Percentiles rank a stretch among this genome's conserved stretches.
phyloP scores from a whole-genome alignment of 2,113 vertebrate species.

The Oceanites oceanicus region DNA sequence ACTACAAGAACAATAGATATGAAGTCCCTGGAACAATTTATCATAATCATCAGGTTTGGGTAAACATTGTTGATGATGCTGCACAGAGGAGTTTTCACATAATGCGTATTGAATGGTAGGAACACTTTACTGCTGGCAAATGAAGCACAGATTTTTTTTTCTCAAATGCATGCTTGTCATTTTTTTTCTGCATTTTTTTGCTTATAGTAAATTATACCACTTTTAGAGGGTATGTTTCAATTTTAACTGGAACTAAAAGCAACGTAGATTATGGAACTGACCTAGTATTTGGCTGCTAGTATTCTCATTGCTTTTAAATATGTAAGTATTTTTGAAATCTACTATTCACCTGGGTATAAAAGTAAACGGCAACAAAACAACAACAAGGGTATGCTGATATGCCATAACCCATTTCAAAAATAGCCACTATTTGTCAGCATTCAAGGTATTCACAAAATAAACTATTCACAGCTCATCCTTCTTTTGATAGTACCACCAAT shows the following conservation, averaged over 20 bases:
- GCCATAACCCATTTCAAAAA: neutral
- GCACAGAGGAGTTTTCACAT: neutral
- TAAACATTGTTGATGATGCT: conserved; percentile 19
- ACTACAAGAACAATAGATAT: neutral
- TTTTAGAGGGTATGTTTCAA: neutral
- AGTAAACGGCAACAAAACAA: neutral
- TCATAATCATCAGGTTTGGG: conserved; percentile 6
- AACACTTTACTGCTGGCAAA: neutral
- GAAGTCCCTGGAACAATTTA: neutral
- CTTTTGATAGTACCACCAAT: neutral
- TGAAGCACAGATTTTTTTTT: neutral
- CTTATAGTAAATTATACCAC: neutral
- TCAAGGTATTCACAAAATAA: neutral
- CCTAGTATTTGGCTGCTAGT: neutral
- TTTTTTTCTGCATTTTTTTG: neutral
- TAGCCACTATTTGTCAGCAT: neutral
- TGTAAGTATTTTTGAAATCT: neutral
- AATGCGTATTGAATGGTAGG: neutral
- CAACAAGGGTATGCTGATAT: neutral
- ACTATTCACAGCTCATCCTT: neutral
- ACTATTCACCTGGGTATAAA: neutral
- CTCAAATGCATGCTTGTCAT: neutral
- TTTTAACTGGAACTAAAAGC: neutral
- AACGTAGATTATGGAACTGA: neutral
- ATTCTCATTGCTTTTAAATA: neutral